Evolutionary conservation across 2,113 vertebrate genomes (phyloP), one percentile per base, ranked within the genome.

Genomic region (Carollia perspicillata): DNA sequence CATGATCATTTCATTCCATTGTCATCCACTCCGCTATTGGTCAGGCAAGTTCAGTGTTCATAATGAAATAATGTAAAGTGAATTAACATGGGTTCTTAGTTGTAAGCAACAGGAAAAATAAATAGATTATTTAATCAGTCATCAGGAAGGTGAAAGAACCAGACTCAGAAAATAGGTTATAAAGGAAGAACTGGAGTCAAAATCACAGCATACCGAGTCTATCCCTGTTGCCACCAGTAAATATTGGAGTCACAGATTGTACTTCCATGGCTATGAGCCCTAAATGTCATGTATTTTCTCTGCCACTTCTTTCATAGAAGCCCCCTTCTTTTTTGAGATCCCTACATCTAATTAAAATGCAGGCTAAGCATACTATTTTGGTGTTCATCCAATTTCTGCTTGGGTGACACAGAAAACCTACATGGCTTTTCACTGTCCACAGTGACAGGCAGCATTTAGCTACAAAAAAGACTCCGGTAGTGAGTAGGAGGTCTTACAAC

Each of bases 281-380:
- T 6, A 8, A 66, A 17, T 0, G 1, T 53, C 28, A 60, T 5
- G 23, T 0, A 0, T 68, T 53, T 53, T 80, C 23, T 90, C 23
- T 53, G 53, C 2, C 11, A 40, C 10, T 22, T 18, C 0, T 42
- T 28, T 93, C 20, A 83, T 28, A 90, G 53, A 30, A 5, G 23
- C 51, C 9, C 1, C 20, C 17, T 84, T 4, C 65, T 66, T 49
- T 20, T 40, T 14, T 55, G 66, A 87, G 63, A 80, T 6, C 51
- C 3, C 7, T 47, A 65, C 75, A 53, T 35, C 7, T 89, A 89
- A 40, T 17, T 63, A 22, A 69, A 93, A 55, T 13, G 17, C 13
- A 75, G 18, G 26, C 4, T n/a, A 26, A 86, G 3, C 35, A 28
- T 35, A 22, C 4, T 72, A 14, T 18, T 26, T 63, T 91, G 35